Conservation (phyloP, 2,113 vertebrate genomes). For the Dicaeum eximium region DNA sequence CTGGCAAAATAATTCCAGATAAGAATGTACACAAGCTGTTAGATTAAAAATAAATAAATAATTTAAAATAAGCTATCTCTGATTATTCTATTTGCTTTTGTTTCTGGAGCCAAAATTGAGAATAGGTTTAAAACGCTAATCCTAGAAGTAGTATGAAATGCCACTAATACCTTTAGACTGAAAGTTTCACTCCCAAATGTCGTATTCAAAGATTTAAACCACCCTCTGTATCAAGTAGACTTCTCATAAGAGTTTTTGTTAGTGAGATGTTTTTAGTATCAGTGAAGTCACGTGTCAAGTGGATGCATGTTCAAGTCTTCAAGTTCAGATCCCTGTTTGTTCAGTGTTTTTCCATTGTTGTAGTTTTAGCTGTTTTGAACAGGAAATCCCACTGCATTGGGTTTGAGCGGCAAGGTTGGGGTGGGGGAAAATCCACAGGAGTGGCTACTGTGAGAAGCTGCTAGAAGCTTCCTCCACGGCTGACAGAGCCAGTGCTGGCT, state of each 20-base stretch:
- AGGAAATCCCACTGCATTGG: background rate
- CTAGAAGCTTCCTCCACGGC: background rate
- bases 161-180: rapidly evolving
- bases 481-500: background rate
- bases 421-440: background rate
- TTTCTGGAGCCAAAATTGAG: background rate
- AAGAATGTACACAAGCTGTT: background rate
- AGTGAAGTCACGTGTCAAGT: background rate
- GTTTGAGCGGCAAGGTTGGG: background rate
- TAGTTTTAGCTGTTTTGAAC: background rate
- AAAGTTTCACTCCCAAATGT: background rate
- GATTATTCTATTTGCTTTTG: background rate
- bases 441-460: background rate
- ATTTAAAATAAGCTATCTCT: background rate
- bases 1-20: background rate
- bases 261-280: background rate
- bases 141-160: background rate
- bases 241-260: background rate
- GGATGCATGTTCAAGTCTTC: background rate
- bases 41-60: background rate
- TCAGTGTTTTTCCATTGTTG: background rate
- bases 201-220: background rate
- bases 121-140: background rate
- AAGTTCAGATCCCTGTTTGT: background rate
- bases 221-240: background rate